Base-by-base conservation (phyloP, 2,888 invertebrate genomes). In the Zhuqinia jingwanae region DNA sequence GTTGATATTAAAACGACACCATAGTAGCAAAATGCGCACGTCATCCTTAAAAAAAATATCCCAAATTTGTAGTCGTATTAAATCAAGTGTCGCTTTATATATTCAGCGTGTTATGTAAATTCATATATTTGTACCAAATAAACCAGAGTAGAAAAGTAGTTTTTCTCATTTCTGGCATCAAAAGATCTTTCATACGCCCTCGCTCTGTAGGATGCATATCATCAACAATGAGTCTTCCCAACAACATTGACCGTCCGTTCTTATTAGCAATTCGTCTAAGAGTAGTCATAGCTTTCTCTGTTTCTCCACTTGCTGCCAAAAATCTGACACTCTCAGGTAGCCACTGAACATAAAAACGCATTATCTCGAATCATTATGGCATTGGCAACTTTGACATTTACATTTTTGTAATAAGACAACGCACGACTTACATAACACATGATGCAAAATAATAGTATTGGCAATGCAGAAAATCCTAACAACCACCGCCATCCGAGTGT, bases 1-100 rank as follows among this genome's bases (percentile, higher is more conserved):
- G 98, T 98, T 0, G 98, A 98, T 96, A 98, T 97, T 83, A 98
- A 93, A 8, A 98, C 98, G 50, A 98, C 94, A 0, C 98, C 98
- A 92, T 98, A 98, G 93, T 98, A 98, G 92, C 97, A 97, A 93
- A 98, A 98, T 0, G 98, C 97, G 92, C 97, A 97, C 0, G 96
- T 95, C 94, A 97, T 95, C 97, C 97, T 97, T 11, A n/a, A n/a
- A 36, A 8, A 36, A 36, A 6, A 36, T 36, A 36, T 36, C 36
- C 5, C 3, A 36, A 36, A 36, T 6, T 36, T 36, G 8, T n/a
- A n/a, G n/a, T n/a, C n/a, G n/a, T n/a, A n/a, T n/a, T n/a, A n/a
- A n/a, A n/a, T n/a, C n/a, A n/a, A n/a, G n/a, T n/a, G n/a, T n/a
- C n/a, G n/a, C n/a, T n/a, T n/a, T n/a, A n/a, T n/a, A n/a, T n/a